Evolutionary conservation across 2,113 vertebrate genomes (phyloP), one percentile per base, ranked within the genome.

Genomic region (Nesogale talazaci): DNA sequence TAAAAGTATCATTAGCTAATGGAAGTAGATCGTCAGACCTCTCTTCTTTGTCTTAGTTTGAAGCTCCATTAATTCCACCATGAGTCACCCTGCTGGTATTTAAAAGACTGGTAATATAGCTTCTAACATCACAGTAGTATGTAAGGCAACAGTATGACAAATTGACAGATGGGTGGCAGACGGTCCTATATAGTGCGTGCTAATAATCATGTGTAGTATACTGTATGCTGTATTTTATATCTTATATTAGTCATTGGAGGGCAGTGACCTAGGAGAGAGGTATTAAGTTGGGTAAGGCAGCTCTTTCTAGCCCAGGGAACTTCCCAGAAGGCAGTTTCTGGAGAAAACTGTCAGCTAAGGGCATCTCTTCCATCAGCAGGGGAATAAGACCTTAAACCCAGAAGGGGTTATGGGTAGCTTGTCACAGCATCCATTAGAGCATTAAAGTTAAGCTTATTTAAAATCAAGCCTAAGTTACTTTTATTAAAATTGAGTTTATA

Each of bases 401-500:
- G 15, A 57, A 23, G 22, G 22, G 29, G 1, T 9, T 29, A 6
- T 38, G 3, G 56, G 42, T 3, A 7, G 4, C 15, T 93, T 59
- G 40, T 77, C 23, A 83, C 0, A n/a, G 20, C 15, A 80, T 86
- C n/a, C 5, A 83, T 40, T 83, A 19, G 12, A 83, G 14, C 5
- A 78, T 86, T 83, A 23, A 93, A 91, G 36, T 57, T 36, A 82
- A 11, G 61, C 56, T 11, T 67, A 77, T 67, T 86, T 25, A 42
- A 52, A 52, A 52, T 52, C 46, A 52, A 52, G 46, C 46, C 46
- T 29, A 65, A 77, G 74, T 76, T 79, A 74, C 5, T 84, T 15
- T 23, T 83, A 31, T 80, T 87, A 81, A 93, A 86, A 86, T 76
- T 57, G 78, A 56, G n/a, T 78, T 42, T 65, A 10, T 65, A 61